A percentile compares a stretch with the other conserved stretches of the same genome.
Conservation (phyloP, 1,140 invertebrate genomes). For the Holcopasites calliopsidis region DNA sequence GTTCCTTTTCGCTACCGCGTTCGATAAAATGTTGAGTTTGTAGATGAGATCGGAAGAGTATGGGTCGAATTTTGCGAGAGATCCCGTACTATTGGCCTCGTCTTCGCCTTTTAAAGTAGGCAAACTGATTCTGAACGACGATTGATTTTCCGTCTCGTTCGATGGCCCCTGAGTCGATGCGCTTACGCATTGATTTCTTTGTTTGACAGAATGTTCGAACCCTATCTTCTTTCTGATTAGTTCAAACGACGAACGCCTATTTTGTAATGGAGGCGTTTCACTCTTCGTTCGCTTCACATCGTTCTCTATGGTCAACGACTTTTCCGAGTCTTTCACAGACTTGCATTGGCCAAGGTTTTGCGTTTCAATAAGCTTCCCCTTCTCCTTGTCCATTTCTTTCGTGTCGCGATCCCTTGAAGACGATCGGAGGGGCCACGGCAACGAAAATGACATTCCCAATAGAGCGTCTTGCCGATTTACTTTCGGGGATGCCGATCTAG, state of each 20-base stretch:
- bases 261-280: neutral
- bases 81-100: neutral
- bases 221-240: neutral
- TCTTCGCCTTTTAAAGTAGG: neutral
- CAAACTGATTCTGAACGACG: neutral
- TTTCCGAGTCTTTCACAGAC: neutral
- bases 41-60: conserved; percentile 55
- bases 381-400: neutral
- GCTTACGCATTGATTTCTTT: neutral
- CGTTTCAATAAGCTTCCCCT: neutral
- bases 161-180: neutral
- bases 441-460: conserved; percentile 35
- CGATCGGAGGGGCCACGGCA: conserved; percentile 46
- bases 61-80: conserved; percentile 10
- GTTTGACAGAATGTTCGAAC: neutral
- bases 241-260: neutral
- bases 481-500: conserved; percentile 37
- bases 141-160: neutral
- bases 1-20: conserved; percentile 43
- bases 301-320: neutral
- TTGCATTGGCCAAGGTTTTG: no score
- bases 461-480: conserved; percentile 35
- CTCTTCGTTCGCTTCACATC: neutral
- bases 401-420: conserved; percentile 28
- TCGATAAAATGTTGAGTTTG: conserved; percentile 54